Evolutionary conservation across 2,888 invertebrate genomes (phyloP).

Genomic region (Cheilosia grossa): DNA sequence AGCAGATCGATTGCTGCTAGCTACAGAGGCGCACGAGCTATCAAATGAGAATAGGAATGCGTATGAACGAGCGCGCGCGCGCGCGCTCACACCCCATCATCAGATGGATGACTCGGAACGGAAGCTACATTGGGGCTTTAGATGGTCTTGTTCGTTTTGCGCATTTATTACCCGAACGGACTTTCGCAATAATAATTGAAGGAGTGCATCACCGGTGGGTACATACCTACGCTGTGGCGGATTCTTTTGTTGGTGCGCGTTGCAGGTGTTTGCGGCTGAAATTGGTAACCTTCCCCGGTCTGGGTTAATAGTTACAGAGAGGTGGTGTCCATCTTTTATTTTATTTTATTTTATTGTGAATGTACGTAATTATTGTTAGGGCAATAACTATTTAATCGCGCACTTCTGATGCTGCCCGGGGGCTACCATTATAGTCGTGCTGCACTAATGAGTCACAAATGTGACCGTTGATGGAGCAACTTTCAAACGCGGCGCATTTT

Average conservation of each 20-base stretch:
- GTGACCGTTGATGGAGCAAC: too few relatives aligned
- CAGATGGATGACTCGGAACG: conserved; percentile 82
- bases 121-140: conserved; percentile 77
- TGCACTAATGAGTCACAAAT: too few relatives aligned
- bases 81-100: conserved; percentile 73
- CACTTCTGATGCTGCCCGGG: too few relatives aligned
- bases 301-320: background rate
- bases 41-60: conserved; percentile 30
- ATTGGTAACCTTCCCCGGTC: background rate
- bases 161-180: conserved; percentile 60
- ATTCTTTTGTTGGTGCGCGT: background rate
- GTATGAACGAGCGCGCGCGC: conserved; percentile 12
- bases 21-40: background rate
- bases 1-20: conserved; percentile 69
- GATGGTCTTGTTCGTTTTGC: conserved; percentile 26
- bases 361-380: background rate
- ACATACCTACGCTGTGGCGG: background rate
- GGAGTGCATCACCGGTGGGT: conserved; percentile 27
- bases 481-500: too few relatives aligned
- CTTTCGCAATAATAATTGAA: conserved; percentile 56
- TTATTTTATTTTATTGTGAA: background rate
- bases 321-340: background rate
- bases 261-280: background rate
- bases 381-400: too few relatives aligned
- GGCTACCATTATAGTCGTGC: too few relatives aligned